phyloP scores from a whole-genome alignment of 2,888 invertebrate species.

The Pollenia amentaria region DNA sequence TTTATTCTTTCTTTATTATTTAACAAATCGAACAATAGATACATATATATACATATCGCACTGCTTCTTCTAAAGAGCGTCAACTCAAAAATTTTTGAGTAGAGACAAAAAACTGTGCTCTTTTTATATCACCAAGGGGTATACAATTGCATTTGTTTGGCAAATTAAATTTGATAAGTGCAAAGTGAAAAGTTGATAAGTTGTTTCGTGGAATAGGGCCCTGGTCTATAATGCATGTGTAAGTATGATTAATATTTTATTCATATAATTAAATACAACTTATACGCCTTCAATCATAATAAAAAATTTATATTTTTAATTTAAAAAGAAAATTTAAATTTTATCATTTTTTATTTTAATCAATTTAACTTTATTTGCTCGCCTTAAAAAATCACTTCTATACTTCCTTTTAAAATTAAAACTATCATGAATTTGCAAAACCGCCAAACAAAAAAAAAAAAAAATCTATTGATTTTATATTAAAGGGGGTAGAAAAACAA shows the following conservation, averaged over 20 bases:
- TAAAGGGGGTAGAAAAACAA: constrained; percentile 33
- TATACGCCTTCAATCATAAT: not conserved
- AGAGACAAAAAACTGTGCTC: too few relatives aligned
- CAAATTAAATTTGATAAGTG: too few relatives aligned
- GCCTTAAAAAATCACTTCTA: not conserved
- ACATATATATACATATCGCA: too few relatives aligned
- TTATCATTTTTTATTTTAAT: not conserved
- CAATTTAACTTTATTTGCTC: not conserved
- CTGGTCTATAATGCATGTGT: too few relatives aligned
- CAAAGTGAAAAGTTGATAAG: too few relatives aligned
- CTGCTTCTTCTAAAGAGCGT: too few relatives aligned
- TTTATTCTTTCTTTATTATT: too few relatives aligned
- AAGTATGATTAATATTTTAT: constrained; percentile 1
- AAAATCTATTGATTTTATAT: constrained; percentile 59
- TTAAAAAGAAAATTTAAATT: not conserved
- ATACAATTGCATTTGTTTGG: too few relatives aligned
- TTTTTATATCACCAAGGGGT: too few relatives aligned
- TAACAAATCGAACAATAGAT: too few relatives aligned
- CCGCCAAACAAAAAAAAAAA: constrained; percentile 41
- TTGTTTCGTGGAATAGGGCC: too few relatives aligned
- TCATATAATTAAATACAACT: not conserved
- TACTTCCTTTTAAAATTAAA: constrained; percentile 8
- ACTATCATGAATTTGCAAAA: constrained; percentile 22
- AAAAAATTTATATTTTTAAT: not conserved
- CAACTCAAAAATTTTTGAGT: too few relatives aligned